Evolutionary conservation across 2,113 vertebrate species (phyloP).

Genomic region (Pseudolaguvia tuberculata): DNA sequence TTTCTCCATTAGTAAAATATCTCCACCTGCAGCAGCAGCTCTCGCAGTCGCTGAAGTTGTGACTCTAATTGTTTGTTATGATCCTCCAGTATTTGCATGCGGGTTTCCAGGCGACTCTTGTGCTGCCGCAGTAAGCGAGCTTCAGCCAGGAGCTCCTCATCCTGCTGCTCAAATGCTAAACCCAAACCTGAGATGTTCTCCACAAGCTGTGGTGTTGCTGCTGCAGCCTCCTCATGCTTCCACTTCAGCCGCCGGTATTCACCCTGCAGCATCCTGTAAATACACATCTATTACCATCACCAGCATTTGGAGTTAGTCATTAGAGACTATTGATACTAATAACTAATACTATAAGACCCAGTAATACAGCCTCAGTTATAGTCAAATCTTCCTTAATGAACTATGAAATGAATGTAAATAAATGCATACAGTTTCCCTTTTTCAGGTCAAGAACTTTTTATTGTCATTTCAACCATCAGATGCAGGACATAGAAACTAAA

Average conservation of each 20-base stretch:
- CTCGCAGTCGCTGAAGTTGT: slow-evolving; percentile 85
- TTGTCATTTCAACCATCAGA: too few species aligned
- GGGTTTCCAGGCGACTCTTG: slow-evolving; percentile 94
- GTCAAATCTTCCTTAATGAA: too few species aligned
- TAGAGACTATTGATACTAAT: too few species aligned
- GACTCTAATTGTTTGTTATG: slow-evolving; percentile 98
- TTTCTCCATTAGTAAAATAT: too few species aligned
- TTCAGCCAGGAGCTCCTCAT: slow-evolving; percentile 89
- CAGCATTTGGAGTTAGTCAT: too few species aligned
- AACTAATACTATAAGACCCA: too few species aligned
- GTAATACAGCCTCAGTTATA: too few species aligned
- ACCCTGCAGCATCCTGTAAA: slow-evolving; percentile 85
- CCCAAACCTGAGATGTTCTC: slow-evolving; percentile 68
- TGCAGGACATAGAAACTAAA: too few species aligned
- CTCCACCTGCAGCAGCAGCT: slow-evolving; percentile 93
- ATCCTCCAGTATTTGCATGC: slow-evolving; percentile 98
- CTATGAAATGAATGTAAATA: too few species aligned
- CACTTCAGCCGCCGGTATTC: slow-evolving; percentile 92
- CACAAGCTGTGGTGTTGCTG: slow-evolving; percentile 74
- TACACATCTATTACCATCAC: slow-evolving; percentile 1
- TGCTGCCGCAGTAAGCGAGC: slow-evolving; percentile 92
- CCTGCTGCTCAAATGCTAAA: slow-evolving; percentile 63
- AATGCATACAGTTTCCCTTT: too few species aligned
- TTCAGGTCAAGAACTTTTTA: too few species aligned
- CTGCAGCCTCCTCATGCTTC: slow-evolving; percentile 89